Percentiles rank a stretch among this genome's conserved stretches.
These are phyloP conservation scores for human DNA, from an alignment of 2,113 vertebrate genomes.

Conservation along the genomic window DNA sequence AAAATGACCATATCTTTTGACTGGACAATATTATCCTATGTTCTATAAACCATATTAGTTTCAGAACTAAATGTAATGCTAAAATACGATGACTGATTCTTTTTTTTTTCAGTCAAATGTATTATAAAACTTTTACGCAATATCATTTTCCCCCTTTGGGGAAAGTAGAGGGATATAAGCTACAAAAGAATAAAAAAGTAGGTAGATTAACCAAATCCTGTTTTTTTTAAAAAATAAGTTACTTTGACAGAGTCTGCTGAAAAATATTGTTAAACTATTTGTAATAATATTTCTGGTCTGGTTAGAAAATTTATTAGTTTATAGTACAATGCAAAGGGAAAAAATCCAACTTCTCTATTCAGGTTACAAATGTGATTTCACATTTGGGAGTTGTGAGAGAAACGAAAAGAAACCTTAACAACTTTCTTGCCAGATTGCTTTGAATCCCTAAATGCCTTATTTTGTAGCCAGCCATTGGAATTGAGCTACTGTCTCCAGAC, in stretches of 20 bases:
- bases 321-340: background rate
- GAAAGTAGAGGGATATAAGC: background rate
- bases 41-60: background rate
- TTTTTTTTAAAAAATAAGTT: background rate
- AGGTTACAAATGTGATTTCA: background rate
- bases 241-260: background rate
- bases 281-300: background rate
- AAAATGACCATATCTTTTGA: background rate
- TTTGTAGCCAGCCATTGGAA: background rate
- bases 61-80: background rate
- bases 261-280: background rate
- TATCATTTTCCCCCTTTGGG: background rate
- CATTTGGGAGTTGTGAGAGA: background rate
- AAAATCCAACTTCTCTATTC: background rate
- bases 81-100: background rate
- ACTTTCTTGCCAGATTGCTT: background rate
- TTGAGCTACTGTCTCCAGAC: background rate
- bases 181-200: background rate
- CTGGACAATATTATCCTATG: background rate
- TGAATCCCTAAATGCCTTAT: background rate
- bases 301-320: conserved; percentile 2
- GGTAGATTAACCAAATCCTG: background rate
- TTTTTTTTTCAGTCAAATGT: conserved; percentile 3
- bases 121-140: background rate
- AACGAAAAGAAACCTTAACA: background rate